Evolutionary conservation across 1,140 invertebrate genomes (phyloP).

Genomic region (Drosophila nannoptera): DNA sequence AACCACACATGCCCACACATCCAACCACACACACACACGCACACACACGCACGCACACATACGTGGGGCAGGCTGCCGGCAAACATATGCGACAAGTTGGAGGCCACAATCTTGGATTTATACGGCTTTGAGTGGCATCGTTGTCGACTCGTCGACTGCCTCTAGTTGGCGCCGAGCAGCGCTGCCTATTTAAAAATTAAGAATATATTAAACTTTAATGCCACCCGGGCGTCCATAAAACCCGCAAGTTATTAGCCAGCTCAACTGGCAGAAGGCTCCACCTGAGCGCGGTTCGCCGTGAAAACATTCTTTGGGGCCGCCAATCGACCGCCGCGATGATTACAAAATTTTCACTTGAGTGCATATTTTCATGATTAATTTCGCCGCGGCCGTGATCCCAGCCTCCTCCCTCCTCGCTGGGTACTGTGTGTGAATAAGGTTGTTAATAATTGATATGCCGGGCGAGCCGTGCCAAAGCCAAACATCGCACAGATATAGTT

Average conservation of each 20-base stretch:
- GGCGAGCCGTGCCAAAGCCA: constrained; percentile 1
- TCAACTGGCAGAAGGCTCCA: constrained; percentile 19
- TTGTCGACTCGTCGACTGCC: constrained; percentile 22
- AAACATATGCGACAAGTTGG: constrained; percentile 69
- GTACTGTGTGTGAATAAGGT: constrained; percentile 36
- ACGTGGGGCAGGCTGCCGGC: constrained; percentile 13
- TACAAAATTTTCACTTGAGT: constrained; percentile 66
- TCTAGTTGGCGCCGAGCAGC: constrained; percentile 34
- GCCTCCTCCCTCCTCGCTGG: too few relatives aligned
- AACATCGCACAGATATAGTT: constrained; percentile 22
- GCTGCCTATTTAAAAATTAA: constrained; percentile 74
- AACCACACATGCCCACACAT: constrained; percentile 35
- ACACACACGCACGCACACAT: constrained; percentile 25
- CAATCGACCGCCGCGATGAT: constrained; percentile 64
- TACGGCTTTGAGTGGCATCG: constrained; percentile 71
- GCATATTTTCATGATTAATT: constrained; percentile 73
- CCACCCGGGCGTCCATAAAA: constrained; percentile 35
- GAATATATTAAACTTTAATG: constrained; percentile 71
- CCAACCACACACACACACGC: constrained; percentile 14
- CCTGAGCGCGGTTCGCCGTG: constrained; percentile 8
- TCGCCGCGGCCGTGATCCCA: constrained; percentile 36
- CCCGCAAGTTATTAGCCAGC: constrained; percentile 62
- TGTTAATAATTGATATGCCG: constrained; percentile 60
- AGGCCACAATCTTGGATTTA: constrained; percentile 76
- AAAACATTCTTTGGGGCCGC: constrained; percentile 22